A percentile compares a stretch with the other conserved stretches of the same genome.
phyloP scores from a whole-genome alignment of 2,113 vertebrate genomes.

The Mesembrinibis cayennensis region DNA sequence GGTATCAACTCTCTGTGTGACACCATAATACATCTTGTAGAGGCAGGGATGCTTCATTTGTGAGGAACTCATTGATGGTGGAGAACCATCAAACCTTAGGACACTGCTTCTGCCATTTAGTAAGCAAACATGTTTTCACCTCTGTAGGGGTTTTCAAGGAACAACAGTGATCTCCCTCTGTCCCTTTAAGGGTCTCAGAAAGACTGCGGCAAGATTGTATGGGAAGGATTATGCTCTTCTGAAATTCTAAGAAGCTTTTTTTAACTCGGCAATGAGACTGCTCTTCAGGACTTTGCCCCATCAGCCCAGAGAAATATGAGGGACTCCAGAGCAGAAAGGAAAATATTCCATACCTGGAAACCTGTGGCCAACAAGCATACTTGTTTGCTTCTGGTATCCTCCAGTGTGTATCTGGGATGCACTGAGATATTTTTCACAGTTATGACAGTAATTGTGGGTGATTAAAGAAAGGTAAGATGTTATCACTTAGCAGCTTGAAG shows the following conservation, averaged over 20 bases:
- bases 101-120: not conserved
- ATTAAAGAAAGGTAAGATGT: not conserved
- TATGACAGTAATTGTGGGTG: not conserved
- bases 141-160: not conserved
- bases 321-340: not conserved
- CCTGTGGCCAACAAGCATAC: not conserved
- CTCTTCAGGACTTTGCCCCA: not conserved
- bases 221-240: not conserved
- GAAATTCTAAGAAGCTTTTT: not conserved
- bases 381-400: not conserved
- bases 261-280: not conserved
- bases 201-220: not conserved
- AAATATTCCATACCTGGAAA: not conserved
- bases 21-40: not conserved
- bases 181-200: not conserved
- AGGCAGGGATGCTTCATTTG: not conserved
- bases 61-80: not conserved
- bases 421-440: not conserved
- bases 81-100: not conserved
- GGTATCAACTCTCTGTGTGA: accelerated
- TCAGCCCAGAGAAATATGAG: not conserved
- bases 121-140: not conserved
- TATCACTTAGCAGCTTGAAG: not conserved
- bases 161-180: not conserved
- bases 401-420: not conserved